Evolutionary conservation across 1,140 invertebrate species (phyloP).

Genomic region (Whitmania pigra): DNA sequence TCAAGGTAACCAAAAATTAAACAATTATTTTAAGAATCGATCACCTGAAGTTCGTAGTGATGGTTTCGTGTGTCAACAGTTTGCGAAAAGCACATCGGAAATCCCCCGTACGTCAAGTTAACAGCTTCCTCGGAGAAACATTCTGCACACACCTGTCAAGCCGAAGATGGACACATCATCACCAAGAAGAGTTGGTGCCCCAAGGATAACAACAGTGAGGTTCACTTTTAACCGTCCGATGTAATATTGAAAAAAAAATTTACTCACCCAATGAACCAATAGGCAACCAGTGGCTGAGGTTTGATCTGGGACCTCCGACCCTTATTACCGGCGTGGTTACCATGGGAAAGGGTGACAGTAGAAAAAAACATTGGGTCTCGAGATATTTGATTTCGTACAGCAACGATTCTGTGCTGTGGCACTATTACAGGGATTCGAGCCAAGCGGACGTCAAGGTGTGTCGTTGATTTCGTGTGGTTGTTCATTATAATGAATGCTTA

Average conservation of each 20-base stretch:
- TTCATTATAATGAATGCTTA: no score
- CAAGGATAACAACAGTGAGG: constrained; percentile 45
- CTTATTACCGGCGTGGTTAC: constrained; percentile 48
- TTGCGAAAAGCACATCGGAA: constrained; percentile 47
- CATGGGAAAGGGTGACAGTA: constrained; percentile 47
- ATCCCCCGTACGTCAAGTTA: constrained; percentile 46
- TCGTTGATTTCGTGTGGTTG: no score
- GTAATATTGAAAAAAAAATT: no score
- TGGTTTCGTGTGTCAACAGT: constrained; percentile 33
- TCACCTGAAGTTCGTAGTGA: neutral
- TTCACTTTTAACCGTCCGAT: neutral
- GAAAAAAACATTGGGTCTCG: constrained; percentile 47
- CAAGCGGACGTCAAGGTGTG: constrained; percentile 47
- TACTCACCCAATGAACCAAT: no score
- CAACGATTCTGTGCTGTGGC: constrained; percentile 49
- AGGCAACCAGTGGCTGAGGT: constrained; percentile 50
- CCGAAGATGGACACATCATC: constrained; percentile 48
- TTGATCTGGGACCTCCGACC: constrained; percentile 49
- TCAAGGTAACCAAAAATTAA: constrained; percentile 42
- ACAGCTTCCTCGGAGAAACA: constrained; percentile 44
- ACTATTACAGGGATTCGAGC: constrained; percentile 49
- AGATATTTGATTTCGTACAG: constrained; percentile 49
- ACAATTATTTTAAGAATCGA: neutral
- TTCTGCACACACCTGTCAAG: constrained; percentile 45
- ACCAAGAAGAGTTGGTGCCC: constrained; percentile 50